Evolutionary conservation across 92 coral and sea anemone species (phyloP), one percentile per base, ranked within the genome.

Genomic region (Palythoa heliodiscus): DNA sequence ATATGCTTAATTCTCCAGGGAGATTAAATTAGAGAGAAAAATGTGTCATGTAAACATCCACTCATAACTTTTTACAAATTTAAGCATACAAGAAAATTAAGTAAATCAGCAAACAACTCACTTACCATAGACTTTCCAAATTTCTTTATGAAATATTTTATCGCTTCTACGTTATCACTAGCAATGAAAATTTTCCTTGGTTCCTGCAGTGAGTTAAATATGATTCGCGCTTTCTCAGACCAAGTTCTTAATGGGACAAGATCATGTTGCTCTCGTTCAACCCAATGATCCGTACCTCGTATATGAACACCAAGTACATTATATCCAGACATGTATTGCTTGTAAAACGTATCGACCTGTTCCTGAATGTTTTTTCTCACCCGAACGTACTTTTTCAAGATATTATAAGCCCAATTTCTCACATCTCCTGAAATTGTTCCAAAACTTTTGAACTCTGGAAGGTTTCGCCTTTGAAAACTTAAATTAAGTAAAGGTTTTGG

Each of bases 221-320:
- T 71, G 53, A 43, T 75, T 68, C 55, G 52, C 2, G 96, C 96
- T 52, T 79, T 88, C 48, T 86, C 23, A 2, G 88, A 82, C 97
- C 97, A 93, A 20, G 79, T 68, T 25, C 29, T 61, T 58, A 93
- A 20, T 24, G 89, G 73, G 1, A 92, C 88, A 20, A 93, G 90
- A 70, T 58, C 72, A 10, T 78, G 73, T 39, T 88, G 76, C 0
- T 70, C 84, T 25, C 89, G 84, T 74, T 93, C 97, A 24, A 0
- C 12, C 82, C 83, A 77, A 74, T 93, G 95, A 71, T 93, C 97
- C 37, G 97, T 93, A 9, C 93, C 97, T 57, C 97, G 87, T n/a
- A 93, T 89, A 76, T 93, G 97, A n/a, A 93, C 97, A 52, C 95
- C 95, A 63, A 93, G 87, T 29, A 93, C 64, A 53, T 80, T 78